Conservation (phyloP, 2,113 vertebrate genomes). For the Oriolus oriolus region DNA sequence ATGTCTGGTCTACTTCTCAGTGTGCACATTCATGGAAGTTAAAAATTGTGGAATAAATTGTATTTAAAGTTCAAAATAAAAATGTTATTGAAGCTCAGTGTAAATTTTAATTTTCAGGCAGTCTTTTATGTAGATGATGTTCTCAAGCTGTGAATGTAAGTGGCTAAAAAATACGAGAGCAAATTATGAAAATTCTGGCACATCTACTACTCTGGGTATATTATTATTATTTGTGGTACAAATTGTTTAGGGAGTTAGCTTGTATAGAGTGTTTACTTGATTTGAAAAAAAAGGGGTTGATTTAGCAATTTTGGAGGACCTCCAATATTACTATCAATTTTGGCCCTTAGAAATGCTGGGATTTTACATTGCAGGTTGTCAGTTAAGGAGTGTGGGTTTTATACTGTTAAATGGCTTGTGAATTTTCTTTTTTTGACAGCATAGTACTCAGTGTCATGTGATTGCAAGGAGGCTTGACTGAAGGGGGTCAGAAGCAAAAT, state of each 20-base stretch:
- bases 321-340: neutral
- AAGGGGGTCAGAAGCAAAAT: neutral
- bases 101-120: neutral
- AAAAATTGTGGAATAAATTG: neutral
- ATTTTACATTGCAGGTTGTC: neutral
- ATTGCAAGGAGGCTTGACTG: neutral
- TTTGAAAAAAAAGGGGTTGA: neutral
- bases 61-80: neutral
- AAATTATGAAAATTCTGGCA: neutral
- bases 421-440: neutral
- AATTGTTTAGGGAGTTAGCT: neutral
- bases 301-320: neutral
- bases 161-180: neutral
- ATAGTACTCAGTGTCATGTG: neutral
- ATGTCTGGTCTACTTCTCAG: neutral
- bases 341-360: neutral
- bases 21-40: neutral
- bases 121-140: neutral
- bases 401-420: neutral
- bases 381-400: accelerated
- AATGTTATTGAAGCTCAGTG: neutral
- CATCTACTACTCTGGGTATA: neutral
- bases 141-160: neutral
- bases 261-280: neutral
- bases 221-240: neutral